Evolutionary conservation across 2,113 vertebrate species (phyloP).

Genomic region (Forbesichthys agassizii): DNA sequence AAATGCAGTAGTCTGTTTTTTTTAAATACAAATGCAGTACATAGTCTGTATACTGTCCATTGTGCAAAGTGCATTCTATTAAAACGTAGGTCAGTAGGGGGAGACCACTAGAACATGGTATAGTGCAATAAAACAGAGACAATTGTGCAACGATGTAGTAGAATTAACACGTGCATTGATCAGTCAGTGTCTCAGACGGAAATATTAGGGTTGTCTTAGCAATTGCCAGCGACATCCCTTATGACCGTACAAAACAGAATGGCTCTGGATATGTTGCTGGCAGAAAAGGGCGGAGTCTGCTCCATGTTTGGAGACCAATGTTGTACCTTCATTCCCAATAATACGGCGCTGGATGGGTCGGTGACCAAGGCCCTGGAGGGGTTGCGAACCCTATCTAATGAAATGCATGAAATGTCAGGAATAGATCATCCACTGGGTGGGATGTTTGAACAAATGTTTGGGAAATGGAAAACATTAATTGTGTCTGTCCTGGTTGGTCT

Average conservation of each 20-base stretch:
- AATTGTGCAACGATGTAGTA: too few relatives aligned
- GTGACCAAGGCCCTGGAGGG: constrained; percentile 6
- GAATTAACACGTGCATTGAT: too few relatives aligned
- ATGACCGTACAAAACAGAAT: not conserved
- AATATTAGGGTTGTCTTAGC: not conserved
- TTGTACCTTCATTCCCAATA: constrained; percentile 18
- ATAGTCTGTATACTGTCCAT: too few relatives aligned
- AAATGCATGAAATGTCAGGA: constrained; percentile 1
- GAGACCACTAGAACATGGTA: too few relatives aligned
- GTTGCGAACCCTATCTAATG: not conserved
- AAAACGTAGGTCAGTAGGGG: too few relatives aligned
- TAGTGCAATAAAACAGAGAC: too few relatives aligned
- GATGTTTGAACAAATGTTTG: not conserved
- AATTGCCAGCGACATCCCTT: not conserved
- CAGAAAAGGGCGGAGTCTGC: constrained; percentile 7
- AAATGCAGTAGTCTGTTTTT: too few relatives aligned
- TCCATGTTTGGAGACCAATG: constrained; percentile 3
- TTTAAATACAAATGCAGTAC: too few relatives aligned
- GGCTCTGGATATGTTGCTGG: constrained; percentile 5
- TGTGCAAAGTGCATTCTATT: too few relatives aligned
- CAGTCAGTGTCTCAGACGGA: too few relatives aligned
- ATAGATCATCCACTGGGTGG: not conserved
- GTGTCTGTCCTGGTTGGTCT: too few relatives aligned
- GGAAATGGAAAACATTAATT: not conserved
- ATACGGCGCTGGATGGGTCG: constrained; percentile 4